Evolutionary conservation across 2,797 vertebrate genomes (phyloP).

Genomic region (Clarias pachynema): DNA sequence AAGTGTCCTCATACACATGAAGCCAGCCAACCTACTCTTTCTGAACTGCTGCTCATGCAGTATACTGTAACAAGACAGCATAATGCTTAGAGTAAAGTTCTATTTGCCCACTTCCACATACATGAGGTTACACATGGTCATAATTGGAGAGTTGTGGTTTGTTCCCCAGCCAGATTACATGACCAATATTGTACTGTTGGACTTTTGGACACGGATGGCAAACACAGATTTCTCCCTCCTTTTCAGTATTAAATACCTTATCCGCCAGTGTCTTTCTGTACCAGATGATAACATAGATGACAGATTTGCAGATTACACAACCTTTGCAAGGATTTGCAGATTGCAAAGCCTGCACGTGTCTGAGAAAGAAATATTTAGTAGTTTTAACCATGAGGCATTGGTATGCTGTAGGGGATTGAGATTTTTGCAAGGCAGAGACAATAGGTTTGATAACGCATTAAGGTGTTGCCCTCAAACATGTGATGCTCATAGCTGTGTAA

Average conservation of each 20-base stretch:
- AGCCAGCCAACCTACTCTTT: neutral
- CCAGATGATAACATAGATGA: neutral
- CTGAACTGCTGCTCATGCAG: neutral
- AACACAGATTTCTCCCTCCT: neutral
- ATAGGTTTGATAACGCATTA: constrained; percentile 1
- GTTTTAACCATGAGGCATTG: neutral
- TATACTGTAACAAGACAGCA: neutral
- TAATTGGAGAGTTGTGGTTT: neutral
- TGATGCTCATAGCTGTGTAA: constrained; percentile 4
- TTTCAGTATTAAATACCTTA: neutral
- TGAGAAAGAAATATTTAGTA: neutral
- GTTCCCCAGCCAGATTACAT: neutral
- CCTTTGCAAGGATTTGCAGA: neutral
- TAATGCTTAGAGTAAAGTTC: neutral
- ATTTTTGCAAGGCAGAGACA: neutral
- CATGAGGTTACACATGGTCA: neutral
- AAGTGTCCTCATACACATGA: neutral
- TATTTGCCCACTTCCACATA: neutral
- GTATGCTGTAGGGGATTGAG: neutral
- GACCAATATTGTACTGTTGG: neutral
- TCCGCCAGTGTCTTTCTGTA: neutral
- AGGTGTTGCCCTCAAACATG: neutral
- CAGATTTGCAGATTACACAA: neutral
- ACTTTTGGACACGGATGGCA: neutral
- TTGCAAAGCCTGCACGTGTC: neutral